Evolutionary conservation across 1,140 invertebrate genomes (phyloP), one percentile per base, ranked within the genome.

Genomic region (Hormaphis cornu): DNA sequence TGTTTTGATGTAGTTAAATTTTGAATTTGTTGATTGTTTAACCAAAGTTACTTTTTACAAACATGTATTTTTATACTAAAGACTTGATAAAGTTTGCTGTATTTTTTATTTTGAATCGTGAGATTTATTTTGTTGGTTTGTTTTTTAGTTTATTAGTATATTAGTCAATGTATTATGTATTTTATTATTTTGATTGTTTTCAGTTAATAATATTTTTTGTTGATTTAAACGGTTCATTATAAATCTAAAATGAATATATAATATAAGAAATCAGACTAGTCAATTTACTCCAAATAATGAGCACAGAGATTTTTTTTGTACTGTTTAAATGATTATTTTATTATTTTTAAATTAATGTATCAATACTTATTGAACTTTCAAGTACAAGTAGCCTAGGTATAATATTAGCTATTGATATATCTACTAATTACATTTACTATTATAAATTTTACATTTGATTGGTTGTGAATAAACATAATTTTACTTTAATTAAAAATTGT

Each of bases 1-100:
- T 18, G 26, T 20, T 33, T 50, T 22, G 12, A 50, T 9, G 5
- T 53, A 4, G n/a, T 53, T 48, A 24, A 26, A 28, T 52, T 28
- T 2, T 56, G 12, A 22, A 56, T 56, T 28, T 20, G 26, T 54
- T 33, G 35, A 54, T 54, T 35, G 16, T 54, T 56, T 56, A 35
- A 56, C 53, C 53, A 56, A 37, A 56, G 53, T 56, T 37, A 56
- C 20, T 37, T 56, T 56, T 56, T 56, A 56, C 33, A 56, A 12
- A n/a, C 14, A 58, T 37, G 40, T 58, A 22, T 58, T 58, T 58
- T 58, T 58, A 40, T 56, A 56, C 14, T 37, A n/a, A 6, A 56
- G 20, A 40, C 53, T 56, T 8, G 16, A 12, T 54, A 20, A 33
- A 54, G 20, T 20, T n/a, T 54, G n/a, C 52, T 20, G 52, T 53